phyloP scores from a whole-genome alignment of 2,888 invertebrate species.

The Meta bourneti region DNA sequence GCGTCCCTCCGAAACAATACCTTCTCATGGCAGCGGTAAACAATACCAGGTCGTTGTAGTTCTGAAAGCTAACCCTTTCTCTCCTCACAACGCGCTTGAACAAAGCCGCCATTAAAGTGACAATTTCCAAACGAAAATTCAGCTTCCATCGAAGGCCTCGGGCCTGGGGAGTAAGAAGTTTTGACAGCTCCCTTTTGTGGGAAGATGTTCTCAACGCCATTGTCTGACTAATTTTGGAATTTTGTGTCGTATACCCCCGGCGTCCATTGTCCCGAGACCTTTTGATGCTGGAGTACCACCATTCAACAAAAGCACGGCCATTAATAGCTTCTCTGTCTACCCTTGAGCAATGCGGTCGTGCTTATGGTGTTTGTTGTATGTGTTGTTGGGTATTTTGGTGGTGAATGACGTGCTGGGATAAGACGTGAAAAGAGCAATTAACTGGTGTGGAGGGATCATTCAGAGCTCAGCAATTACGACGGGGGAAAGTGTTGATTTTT shows the following conservation, averaged over 20 bases:
- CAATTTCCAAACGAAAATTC: neutral
- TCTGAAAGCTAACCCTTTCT: neutral
- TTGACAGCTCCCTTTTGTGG: slow-evolving; percentile 23
- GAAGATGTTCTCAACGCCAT: neutral
- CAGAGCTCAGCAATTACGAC: neutral
- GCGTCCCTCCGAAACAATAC: neutral
- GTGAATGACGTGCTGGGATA: neutral
- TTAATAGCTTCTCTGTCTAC: slow-evolving; percentile 3
- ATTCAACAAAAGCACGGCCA: slow-evolving; percentile 12
- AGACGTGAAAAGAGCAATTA: too few relatives aligned
- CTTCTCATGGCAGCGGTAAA: neutral
- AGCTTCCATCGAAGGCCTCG: neutral
- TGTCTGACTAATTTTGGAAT: slow-evolving; percentile 43
- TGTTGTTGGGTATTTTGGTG: neutral
- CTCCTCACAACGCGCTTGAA: neutral
- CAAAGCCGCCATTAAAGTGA: neutral
- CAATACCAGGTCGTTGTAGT: neutral
- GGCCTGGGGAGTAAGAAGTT: slow-evolving; percentile 8
- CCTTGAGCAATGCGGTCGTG: neutral
- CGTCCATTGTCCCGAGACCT: slow-evolving; percentile 16
- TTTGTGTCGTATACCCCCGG: slow-evolving; percentile 18
- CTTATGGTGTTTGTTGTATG: too few relatives aligned
- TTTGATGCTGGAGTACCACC: slow-evolving; percentile 23
- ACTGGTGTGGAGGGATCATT: neutral
- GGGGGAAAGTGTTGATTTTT: neutral